Base-by-base conservation (phyloP, 2,113 vertebrate species). In the Tachysurus vachellii region DNA sequence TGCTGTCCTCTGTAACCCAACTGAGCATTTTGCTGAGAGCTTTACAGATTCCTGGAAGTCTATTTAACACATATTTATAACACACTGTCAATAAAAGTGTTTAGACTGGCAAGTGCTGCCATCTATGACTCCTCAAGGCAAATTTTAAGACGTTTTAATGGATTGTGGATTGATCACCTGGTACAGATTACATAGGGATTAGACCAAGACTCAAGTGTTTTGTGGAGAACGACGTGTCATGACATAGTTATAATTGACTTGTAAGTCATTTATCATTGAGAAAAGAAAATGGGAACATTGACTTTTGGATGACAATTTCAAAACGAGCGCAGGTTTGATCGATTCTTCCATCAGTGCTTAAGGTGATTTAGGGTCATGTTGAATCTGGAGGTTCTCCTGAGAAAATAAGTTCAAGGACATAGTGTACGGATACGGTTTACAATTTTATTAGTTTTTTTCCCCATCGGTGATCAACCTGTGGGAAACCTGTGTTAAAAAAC, bases 101-200 rank as follows among this genome's bases (percentile, higher is more conserved):
- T 6, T 19, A 57, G 9, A 21, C 53, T n/a, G 14, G 54, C 53
- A 73, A 8, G 9, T 53, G 53, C 85, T 82, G 31, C 59, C 57
- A 56, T 42, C 3, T n/a, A 0, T 19, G 31, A 54, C 19, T 36
- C 80, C 71, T 62, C 5, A 36, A 10, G 57, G 80, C 59, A 28
- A 4, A 10, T 0, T 2, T 64, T 0, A 56, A 80, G 54, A 26
- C 28, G 5, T 47, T 57, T 81, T 71, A 56, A 44, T 62, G 62
- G 1, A 28, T 16, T 28, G 10, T 19, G 14, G 57, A 62, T 79
- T 66, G 59, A 50, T 61, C n/a, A 62, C 28, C 19, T 21, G n/a
- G 16, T 56, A 12, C 21, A 66, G 56, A 64, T 85, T 75, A 31
- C 23, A 85, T 56, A 31, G 57, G 77, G 19, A 68, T 86, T 42